phyloP scores from a whole-genome alignment of 2,888 invertebrate species.

The Cryptophagus acutangulus region DNA sequence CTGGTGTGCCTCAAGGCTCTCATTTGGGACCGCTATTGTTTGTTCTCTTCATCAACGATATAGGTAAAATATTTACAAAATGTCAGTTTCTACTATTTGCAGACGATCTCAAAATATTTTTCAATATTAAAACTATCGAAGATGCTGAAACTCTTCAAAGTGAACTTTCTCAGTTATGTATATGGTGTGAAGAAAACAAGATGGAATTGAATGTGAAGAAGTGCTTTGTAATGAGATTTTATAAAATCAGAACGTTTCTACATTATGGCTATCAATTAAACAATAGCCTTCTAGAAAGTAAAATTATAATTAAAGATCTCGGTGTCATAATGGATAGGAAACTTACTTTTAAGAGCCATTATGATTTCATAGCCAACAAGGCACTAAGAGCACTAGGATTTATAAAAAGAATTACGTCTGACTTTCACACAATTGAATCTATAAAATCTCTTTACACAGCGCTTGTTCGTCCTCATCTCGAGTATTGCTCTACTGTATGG shows the following conservation, averaged over 20 bases:
- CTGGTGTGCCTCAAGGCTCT: constrained; percentile 3
- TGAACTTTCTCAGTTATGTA: neutral
- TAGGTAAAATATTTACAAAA: neutral
- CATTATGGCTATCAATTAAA: neutral
- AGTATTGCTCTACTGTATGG: too few relatives aligned
- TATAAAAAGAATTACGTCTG: neutral
- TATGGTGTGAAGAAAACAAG: neutral
- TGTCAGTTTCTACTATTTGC: constrained; percentile 1
- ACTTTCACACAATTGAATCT: too few relatives aligned
- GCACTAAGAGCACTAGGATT: neutral
- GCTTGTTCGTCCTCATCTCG: too few relatives aligned
- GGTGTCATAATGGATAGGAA: neutral
- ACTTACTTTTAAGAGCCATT: neutral
- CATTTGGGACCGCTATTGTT: constrained; percentile 2
- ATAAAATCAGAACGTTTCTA: neutral
- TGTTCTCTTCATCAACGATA: neutral
- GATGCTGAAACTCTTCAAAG: neutral
- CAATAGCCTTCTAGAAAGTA: neutral
- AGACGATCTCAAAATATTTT: neutral
- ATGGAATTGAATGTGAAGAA: neutral
- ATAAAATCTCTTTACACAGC: too few relatives aligned
- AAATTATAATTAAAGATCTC: neutral
- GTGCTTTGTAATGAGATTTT: neutral
- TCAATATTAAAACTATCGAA: neutral
- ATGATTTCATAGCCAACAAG: neutral